Evolutionary conservation across 2,113 vertebrate genomes (phyloP).

Genomic region (Xenopus laevis): DNA sequence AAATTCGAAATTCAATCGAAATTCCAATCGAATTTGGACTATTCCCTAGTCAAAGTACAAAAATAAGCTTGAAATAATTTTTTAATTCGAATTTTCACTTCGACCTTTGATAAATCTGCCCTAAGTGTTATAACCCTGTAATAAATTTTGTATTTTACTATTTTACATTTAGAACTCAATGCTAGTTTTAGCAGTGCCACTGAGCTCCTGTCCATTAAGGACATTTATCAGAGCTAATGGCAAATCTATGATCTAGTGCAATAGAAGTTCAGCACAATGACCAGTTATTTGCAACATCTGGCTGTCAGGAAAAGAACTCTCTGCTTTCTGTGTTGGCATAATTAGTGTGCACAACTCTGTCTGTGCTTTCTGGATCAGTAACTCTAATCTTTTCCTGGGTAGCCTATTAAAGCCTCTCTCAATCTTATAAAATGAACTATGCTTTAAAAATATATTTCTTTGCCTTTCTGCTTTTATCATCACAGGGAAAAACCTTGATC

Average conservation of each 20-base stretch:
- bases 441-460: background rate
- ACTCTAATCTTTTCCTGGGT: slow-evolving; percentile 9
- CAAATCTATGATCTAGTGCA: background rate
- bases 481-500: too few relatives aligned
- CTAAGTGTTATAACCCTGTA: background rate
- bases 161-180: background rate
- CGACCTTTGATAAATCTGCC: too few relatives aligned
- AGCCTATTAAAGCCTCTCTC: background rate
- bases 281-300: slow-evolving; percentile 28
- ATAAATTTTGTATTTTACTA: background rate
- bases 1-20: too few relatives aligned
- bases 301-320: slow-evolving; percentile 24
- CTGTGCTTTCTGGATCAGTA: slow-evolving; percentile 7
- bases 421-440: background rate
- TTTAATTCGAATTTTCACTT: too few relatives aligned
- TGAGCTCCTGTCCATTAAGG: background rate
- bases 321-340: background rate
- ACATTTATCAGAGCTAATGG: background rate
- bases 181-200: background rate
- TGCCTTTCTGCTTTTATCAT: too few relatives aligned
- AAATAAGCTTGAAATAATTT: too few relatives aligned
- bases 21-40: too few relatives aligned
- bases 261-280: background rate
- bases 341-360: background rate
- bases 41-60: too few relatives aligned